Conservation (phyloP, 2,113 vertebrate genomes). For the Notothenia coriiceps region DNA sequence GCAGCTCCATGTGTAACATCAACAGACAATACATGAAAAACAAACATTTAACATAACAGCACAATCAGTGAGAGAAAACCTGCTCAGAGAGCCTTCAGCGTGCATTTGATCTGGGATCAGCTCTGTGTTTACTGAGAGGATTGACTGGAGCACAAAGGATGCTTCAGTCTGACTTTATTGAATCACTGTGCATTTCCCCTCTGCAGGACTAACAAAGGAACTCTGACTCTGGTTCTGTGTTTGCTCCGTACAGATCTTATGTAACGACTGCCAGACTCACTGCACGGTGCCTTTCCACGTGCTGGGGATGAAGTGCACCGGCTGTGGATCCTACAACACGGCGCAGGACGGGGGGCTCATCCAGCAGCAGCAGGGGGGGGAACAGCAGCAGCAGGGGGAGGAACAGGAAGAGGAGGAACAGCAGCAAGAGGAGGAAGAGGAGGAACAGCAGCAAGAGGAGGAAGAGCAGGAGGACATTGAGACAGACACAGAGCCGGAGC, state of each 20-base stretch:
- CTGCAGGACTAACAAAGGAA: too few relatives aligned
- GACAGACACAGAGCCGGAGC: conserved; percentile 42
- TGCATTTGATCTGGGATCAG: too few relatives aligned
- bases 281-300: conserved; percentile 93
- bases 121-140: too few relatives aligned
- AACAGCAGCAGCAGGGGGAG: conserved; percentile 15
- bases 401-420: conserved; percentile 25
- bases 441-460: not conserved
- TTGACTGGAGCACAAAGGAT: too few relatives aligned
- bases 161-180: too few relatives aligned
- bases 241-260: conserved; percentile 87
- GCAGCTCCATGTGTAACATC: too few relatives aligned
- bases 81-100: too few relatives aligned
- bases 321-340: conserved; percentile 94
- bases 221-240: not conserved
- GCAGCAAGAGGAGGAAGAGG: conserved; percentile 52
- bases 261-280: conserved; percentile 92
- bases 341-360: conserved; percentile 88
- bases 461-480: conserved; percentile 15
- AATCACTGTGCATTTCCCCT: too few relatives aligned
- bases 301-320: conserved; percentile 93
- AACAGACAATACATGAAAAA: too few relatives aligned
- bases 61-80: too few relatives aligned
- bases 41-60: too few relatives aligned
- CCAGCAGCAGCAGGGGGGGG: conserved; percentile 56